Evolutionary conservation across 2,888 invertebrate species (phyloP), one percentile per base, ranked within the genome.

Genomic region (Ornithoptera alexandrae): DNA sequence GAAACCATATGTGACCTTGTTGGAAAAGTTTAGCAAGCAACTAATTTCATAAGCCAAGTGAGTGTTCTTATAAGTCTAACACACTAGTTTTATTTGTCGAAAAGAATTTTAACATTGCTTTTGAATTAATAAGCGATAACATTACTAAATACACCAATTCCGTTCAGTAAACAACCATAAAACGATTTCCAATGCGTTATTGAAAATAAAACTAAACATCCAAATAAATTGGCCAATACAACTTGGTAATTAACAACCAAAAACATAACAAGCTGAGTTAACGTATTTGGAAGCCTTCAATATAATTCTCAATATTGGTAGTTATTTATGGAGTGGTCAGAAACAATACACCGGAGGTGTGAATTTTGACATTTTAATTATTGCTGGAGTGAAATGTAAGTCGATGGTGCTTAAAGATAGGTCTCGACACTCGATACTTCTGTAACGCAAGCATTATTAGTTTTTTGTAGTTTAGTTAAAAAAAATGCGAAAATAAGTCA

Each of bases 281-380:
- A 46, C 42, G 50, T 53, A 18, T 10, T 53, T 53, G 53, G 53
- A n/a, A n/a, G 53, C 5, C n/a, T n/a, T 18, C 53, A 7, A 18
- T 53, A 53, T 53, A n/a, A 53, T 53, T n/a, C 53, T 15, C n/a
- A 53, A 53, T n/a, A 53, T 53, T 7, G n/a, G 18, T 53, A 53
- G n/a, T 53, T 53, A 53, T 53, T 53, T 7, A 53, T 53, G 53
- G 5, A 18, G 62, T 66, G 69, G 67, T 71, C 69, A 69, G 64
- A 71, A 71, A 72, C 67, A 67, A 72, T 67, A 68, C 67, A 50
- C 36, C 65, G 36, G 57, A 73, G 71, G 71, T 71, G 67, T 61
- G 59, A 57, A 56, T 71, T 71, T 67, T 36, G 72, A 68, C 72
- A 68, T 59, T 71, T 69, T 69, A 66, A 73, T 74, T 69, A 61